A percentile compares a stretch with the other conserved stretches of the same genome.
phyloP scores from a whole-genome alignment of 37 sponge, comb jelly and placozoan genomes.

The Geodia barretti region DNA sequence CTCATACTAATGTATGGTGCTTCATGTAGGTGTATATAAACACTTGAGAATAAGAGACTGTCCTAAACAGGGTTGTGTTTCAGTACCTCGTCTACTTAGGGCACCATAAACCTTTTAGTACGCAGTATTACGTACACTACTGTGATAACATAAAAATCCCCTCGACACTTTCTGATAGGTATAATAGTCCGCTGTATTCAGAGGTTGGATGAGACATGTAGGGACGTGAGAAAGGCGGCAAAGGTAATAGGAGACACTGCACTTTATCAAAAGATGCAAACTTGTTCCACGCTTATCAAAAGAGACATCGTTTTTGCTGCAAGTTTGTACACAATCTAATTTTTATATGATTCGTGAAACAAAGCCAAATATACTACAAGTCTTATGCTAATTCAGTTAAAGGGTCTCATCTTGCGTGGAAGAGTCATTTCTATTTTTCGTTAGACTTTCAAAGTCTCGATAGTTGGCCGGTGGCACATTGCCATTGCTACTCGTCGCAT shows the following conservation, averaged over 20 bases:
- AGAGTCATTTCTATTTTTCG: too few relatives aligned
- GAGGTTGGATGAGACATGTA: conserved; percentile 86
- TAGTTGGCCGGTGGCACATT: too few relatives aligned
- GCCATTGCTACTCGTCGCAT: background rate
- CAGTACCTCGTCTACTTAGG: too few relatives aligned
- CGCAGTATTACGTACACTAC: too few relatives aligned
- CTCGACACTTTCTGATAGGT: conserved; percentile 28
- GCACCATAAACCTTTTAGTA: too few relatives aligned
- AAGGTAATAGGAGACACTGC: conserved; percentile 82
- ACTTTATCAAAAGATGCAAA: conserved; percentile 77
- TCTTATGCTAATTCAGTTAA: background rate
- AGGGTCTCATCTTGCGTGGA: too few relatives aligned
- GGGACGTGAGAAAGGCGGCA: conserved; percentile 83
- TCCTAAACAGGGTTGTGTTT: too few relatives aligned
- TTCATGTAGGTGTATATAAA: background rate
- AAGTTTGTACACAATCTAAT: conserved; percentile 92
- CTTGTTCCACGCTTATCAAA: conserved; percentile 79
- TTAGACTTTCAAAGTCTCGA: too few relatives aligned
- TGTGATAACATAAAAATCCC: too few relatives aligned
- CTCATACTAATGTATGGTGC: background rate
- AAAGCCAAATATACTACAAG: background rate
- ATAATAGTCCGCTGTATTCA: conserved; percentile 97
- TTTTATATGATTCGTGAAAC: background rate
- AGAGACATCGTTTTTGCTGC: conserved; percentile 99
- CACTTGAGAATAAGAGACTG: background rate